A percentile compares a stretch with the other conserved stretches of the same genome.
phyloP scores from a whole-genome alignment of 2,888 invertebrate genomes.

The Erebia ligea region DNA sequence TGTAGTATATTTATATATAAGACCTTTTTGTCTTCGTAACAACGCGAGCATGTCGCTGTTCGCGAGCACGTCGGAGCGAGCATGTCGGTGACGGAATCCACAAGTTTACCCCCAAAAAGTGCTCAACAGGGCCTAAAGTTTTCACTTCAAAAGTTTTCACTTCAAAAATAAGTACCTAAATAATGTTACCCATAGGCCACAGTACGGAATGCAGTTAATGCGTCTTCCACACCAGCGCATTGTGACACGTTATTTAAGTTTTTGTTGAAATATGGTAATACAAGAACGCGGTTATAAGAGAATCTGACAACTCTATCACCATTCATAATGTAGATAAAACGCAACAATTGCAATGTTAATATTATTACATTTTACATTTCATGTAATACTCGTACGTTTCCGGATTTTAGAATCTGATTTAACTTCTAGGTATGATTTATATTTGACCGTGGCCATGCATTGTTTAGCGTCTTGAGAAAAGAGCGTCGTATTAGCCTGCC shows the following conservation, averaged over 20 bases:
- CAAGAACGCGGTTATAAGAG: slow-evolving; percentile 17
- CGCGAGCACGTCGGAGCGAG: too few relatives aligned
- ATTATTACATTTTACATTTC: not conserved
- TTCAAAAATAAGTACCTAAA: too few relatives aligned
- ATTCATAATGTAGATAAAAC: slow-evolving; percentile 21
- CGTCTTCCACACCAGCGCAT: slow-evolving; percentile 33
- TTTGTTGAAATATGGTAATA: slow-evolving; percentile 33
- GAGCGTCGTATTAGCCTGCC: too few relatives aligned
- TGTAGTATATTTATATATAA: too few relatives aligned
- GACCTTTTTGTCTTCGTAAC: too few relatives aligned
- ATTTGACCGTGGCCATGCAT: not conserved
- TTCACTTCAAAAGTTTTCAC: too few relatives aligned
- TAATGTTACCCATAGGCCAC: slow-evolving; percentile 5
- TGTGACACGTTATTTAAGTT: slow-evolving; percentile 41
- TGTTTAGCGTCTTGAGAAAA: too few relatives aligned
- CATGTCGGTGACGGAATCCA: too few relatives aligned
- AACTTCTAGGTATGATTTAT: not conserved
- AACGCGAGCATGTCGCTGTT: too few relatives aligned
- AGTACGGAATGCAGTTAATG: slow-evolving; percentile 32
- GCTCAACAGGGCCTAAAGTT: too few relatives aligned
- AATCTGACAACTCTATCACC: slow-evolving; percentile 23
- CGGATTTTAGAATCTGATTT: not conserved
- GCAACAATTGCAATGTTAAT: slow-evolving; percentile 17
- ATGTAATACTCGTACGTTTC: not conserved
- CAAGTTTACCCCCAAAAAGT: too few relatives aligned